Evolutionary conservation across 2,888 invertebrate genomes (phyloP).

Genomic region (Brachyopa scutellaris): DNA sequence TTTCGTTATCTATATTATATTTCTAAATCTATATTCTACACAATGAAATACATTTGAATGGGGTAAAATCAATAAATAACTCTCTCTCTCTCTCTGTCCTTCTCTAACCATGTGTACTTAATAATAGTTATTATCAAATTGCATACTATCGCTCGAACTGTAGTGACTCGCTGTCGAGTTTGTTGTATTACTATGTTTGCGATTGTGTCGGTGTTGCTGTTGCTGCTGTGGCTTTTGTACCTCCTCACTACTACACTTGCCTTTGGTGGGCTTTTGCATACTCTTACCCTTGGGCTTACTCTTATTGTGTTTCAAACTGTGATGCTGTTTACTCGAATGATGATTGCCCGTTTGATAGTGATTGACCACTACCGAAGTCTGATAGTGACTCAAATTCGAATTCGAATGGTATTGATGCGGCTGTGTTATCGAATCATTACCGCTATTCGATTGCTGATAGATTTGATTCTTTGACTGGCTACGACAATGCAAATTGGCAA

Average conservation of each 20-base stretch:
- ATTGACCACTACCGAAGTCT: constrained; percentile 73
- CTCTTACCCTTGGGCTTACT: constrained; percentile 65
- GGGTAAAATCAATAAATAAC: not conserved
- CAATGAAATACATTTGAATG: constrained; percentile 7
- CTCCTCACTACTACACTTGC: constrained; percentile 51
- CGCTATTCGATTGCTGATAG: constrained; percentile 77
- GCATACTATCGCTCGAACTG: constrained; percentile 81
- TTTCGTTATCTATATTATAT: constrained; percentile 5
- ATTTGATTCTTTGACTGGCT: constrained; percentile 80
- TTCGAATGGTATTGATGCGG: constrained; percentile 74
- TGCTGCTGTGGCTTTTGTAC: constrained; percentile 52
- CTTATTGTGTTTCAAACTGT: constrained; percentile 69
- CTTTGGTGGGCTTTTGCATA: constrained; percentile 21
- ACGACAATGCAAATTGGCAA: constrained; percentile 78
- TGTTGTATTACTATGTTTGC: constrained; percentile 73
- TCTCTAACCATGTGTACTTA: constrained; percentile 42
- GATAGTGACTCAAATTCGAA: constrained; percentile 76
- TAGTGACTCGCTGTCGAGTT: constrained; percentile 75
- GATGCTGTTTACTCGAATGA: constrained; percentile 65
- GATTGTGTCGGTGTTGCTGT: constrained; percentile 74
- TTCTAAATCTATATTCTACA: constrained; percentile 22
- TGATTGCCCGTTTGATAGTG: constrained; percentile 77
- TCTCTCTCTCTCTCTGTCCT: not conserved
- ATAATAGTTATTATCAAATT: constrained; percentile 77
- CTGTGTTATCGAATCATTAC: constrained; percentile 73